Evolutionary conservation across 2,113 vertebrate species (phyloP), one percentile per base, ranked within the genome.

Genomic region (Formicarius rufipectus): DNA sequence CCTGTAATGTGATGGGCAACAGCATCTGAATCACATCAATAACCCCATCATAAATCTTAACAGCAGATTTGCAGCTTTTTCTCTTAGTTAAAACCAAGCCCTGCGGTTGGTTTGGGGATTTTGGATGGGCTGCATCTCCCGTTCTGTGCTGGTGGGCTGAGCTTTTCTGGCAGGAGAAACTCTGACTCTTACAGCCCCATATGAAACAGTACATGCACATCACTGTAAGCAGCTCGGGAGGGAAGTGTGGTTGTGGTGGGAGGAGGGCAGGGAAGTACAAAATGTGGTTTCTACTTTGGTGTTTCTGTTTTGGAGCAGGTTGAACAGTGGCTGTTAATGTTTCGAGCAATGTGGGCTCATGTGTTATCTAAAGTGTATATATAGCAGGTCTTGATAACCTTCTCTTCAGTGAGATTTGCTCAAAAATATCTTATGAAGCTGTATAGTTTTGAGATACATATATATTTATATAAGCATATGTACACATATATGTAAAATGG

Each of bases 121-220:
- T 39, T 33, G 47, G 20, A 10, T 37, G 17, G 44, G 42, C 35
- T 68, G 35, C 15, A 25, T 42, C 20, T 33, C 35, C 11, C 1
- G 0, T 1, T 3, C 47, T 53, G 75, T 37, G 28, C 23, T 52
- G 47, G 13, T 24, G 45, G 33, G 13, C 17, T 84, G 31, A 21
- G 27, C 27, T 78, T 77, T 68, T 60, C 13, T 14, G 30, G 19
- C 12, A 18, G 50, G n/a, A 77, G 55, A 33, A 67, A 24, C 11
- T 24, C 30, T 0, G 1, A 17, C 31, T 55, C 17, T 83, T 5
- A 2, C 5, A 12, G 24, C 31, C 53, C 50, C 31, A 3, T 15
- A 40, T 52, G 88, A 55, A 53, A 15, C 11, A 12, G 30, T 15
- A 16, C 17, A 2, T 4, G 5, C 24, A 12, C 6, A 1, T 68